Conservation (phyloP, 2,797 vertebrate genomes). For the Microctenopoma lineatum region DNA sequence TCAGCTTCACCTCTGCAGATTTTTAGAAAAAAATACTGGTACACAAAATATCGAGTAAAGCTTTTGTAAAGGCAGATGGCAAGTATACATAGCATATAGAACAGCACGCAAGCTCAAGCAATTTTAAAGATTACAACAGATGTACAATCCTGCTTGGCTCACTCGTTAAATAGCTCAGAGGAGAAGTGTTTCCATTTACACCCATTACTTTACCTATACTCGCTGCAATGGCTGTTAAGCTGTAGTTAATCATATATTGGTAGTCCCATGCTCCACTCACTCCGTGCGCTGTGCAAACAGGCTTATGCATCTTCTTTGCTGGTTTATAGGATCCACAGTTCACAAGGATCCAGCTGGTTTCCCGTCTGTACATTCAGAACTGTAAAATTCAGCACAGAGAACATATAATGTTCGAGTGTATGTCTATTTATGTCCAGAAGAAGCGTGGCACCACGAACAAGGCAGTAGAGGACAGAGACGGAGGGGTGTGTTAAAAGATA, state of each 20-base stretch:
- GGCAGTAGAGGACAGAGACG: neutral
- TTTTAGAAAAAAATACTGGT: conserved; percentile 38
- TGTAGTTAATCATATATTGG: conserved; percentile 44
- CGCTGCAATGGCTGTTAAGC: conserved; percentile 19
- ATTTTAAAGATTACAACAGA: conserved; percentile 40
- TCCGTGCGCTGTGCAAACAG: conserved; percentile 43
- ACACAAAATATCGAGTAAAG: conserved; percentile 49
- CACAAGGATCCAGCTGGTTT: conserved; percentile 25
- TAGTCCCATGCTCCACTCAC: conserved; percentile 5
- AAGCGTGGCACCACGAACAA: neutral
- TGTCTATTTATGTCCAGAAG: neutral
- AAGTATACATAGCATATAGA: conserved; percentile 35
- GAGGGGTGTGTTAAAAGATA: neutral
- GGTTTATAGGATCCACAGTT: conserved; percentile 43
- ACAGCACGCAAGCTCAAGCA: conserved; percentile 56
- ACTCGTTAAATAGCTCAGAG: conserved; percentile 15
- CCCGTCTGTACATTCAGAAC: conserved; percentile 55
- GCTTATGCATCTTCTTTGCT: conserved; percentile 37
- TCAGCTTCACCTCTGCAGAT: conserved; percentile 54
- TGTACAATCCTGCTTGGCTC: conserved; percentile 57
- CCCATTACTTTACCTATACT: neutral
- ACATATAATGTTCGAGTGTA: neutral
- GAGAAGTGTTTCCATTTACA: conserved; percentile 27
- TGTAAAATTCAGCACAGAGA: conserved; percentile 24
- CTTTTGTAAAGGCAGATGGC: conserved; percentile 64